Evolutionary conservation across 2,113 vertebrate genomes (phyloP).

Genomic region (Tenebrosternarchus preto): DNA sequence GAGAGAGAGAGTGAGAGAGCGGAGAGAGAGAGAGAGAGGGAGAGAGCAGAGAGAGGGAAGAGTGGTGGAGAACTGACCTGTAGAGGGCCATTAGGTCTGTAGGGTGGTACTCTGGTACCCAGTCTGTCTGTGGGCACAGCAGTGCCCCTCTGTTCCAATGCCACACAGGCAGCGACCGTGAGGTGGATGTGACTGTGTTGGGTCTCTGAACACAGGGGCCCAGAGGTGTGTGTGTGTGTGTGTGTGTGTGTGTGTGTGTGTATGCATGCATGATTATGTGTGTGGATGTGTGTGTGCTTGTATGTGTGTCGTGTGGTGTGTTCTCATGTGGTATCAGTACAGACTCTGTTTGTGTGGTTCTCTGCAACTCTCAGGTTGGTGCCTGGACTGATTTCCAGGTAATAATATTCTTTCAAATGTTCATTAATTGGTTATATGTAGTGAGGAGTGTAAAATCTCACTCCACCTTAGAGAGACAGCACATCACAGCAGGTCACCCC

Average conservation of each 20-base stretch:
- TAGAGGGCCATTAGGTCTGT: too few species aligned
- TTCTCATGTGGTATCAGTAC: neutral
- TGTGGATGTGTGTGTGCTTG: conserved; percentile 26
- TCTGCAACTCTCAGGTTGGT: conserved; percentile 56
- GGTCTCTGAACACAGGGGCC: too few species aligned
- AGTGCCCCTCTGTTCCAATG: conserved; percentile 29
- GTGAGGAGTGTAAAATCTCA: conserved; percentile 37
- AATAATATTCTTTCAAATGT: conserved; percentile 62
- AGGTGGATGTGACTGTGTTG: neutral
- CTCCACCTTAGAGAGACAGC: neutral
- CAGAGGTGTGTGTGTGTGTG: neutral
- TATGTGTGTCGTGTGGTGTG: too few species aligned
- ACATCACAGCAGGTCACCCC: neutral
- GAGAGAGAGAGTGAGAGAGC: too few species aligned
- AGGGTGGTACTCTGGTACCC: too few species aligned
- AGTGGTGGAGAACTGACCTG: too few species aligned
- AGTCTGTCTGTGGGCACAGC: neutral
- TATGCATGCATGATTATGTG: conserved; percentile 3
- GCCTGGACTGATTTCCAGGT: conserved; percentile 64
- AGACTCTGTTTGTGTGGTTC: conserved; percentile 69
- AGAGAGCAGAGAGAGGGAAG: too few species aligned
- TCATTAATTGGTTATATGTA: conserved; percentile 67
- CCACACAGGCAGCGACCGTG: conserved; percentile 15
- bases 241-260: conserved; percentile 6
- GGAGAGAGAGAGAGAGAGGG: too few species aligned